Evolutionary conservation across 2,113 vertebrate genomes (phyloP).

Genomic region (Columba janthina): DNA sequence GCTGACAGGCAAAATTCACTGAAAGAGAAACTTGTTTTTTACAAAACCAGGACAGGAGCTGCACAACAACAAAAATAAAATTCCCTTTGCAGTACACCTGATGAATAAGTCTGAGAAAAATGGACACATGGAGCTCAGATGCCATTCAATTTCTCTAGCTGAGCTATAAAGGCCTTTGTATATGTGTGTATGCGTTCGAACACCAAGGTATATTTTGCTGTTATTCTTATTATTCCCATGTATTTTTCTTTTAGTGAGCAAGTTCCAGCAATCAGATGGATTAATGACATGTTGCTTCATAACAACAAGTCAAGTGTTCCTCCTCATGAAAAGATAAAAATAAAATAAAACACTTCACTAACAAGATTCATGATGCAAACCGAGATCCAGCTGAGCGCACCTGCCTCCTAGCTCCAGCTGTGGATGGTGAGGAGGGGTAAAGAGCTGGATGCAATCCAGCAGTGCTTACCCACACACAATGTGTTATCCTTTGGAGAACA

Average conservation of each 20-base stretch:
- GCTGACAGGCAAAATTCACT: no score
- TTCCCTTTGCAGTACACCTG: neutral
- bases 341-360: constrained; percentile 44
- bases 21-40: no score
- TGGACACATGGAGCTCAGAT: neutral
- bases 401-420: constrained; percentile 52
- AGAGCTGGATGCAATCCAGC: constrained; percentile 4
- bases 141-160: neutral
- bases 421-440: neutral
- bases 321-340: constrained; percentile 48
- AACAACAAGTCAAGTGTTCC: constrained; percentile 36
- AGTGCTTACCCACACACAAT: neutral
- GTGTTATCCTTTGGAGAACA: neutral
- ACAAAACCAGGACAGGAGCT: no score
- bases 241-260: constrained; percentile 14
- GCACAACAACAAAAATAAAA: neutral
- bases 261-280: constrained; percentile 33
- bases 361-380: constrained; percentile 37
- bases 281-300: constrained; percentile 53
- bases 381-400: neutral
- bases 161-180: neutral
- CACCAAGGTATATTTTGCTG: neutral
- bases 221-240: neutral
- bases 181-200: rapidly evolving
- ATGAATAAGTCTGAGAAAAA: neutral